Evolutionary conservation across 2,797 vertebrate species (phyloP).

Genomic region (Micromesistius poutassou): DNA sequence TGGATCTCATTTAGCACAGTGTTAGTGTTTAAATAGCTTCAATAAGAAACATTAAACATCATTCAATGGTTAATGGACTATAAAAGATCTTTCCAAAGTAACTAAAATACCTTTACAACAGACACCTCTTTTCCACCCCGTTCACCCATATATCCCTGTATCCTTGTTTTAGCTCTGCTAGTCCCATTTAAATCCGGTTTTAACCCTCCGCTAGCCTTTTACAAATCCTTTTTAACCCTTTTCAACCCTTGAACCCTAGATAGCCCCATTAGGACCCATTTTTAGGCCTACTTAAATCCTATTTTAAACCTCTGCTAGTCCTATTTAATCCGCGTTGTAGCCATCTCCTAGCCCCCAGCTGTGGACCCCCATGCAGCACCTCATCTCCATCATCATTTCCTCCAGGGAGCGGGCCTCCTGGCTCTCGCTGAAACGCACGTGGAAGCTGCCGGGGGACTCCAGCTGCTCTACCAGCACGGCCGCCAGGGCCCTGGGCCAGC

Average conservation of each 20-base stretch:
- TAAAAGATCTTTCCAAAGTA: neutral
- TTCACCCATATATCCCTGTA: neutral
- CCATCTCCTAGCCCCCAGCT: neutral
- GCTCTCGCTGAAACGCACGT: slow-evolving; percentile 74
- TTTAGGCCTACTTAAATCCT: neutral
- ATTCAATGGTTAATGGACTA: neutral
- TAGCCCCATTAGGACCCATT: neutral
- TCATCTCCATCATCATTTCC: slow-evolving; percentile 92
- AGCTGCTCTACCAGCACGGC: slow-evolving; percentile 80
- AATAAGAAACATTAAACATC: neutral
- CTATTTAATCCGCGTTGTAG: neutral
- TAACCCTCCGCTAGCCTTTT: neutral
- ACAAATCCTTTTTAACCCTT: neutral
- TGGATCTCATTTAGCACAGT: too few species aligned
- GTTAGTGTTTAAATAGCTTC: too few species aligned
- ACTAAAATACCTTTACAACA: too few species aligned
- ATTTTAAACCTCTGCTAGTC: neutral
- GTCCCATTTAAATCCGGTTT: neutral
- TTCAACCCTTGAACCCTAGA: neutral
- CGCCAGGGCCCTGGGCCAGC: slow-evolving; percentile 66
- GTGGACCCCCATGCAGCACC: slow-evolving; percentile 64
- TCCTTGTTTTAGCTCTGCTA: neutral
- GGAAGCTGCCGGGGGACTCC: slow-evolving; percentile 84
- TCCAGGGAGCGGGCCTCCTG: slow-evolving; percentile 75
- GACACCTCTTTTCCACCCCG: too few species aligned